phyloP scores from a whole-genome alignment of 2,797 vertebrate species.

The Melanotaenia boesemani region DNA sequence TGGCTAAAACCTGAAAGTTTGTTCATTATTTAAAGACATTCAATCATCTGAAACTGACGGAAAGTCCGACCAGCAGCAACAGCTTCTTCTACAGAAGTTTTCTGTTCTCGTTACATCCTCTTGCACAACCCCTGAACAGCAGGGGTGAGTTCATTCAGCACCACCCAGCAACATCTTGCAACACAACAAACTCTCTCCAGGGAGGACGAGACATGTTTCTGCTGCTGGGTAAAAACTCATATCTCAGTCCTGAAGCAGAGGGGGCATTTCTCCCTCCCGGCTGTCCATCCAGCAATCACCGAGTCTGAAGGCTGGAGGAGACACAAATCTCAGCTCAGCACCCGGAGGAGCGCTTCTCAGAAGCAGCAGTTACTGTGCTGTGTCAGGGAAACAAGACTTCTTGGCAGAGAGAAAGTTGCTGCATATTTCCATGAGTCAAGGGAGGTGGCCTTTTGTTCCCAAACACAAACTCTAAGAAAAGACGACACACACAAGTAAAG shows the following conservation, averaged over 20 bases:
- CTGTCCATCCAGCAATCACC: conserved; percentile 22
- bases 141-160: conserved; percentile 53
- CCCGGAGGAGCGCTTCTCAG: not conserved
- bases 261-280: not conserved
- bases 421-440: conserved; percentile 56
- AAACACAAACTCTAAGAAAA: conserved; percentile 57
- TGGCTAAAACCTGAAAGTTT: no score
- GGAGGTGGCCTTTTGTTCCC: conserved; percentile 70
- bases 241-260: conserved; percentile 8
- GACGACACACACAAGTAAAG: no score
- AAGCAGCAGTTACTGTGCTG: conserved; percentile 9
- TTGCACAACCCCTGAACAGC: conserved; percentile 73
- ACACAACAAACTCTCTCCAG: no score
- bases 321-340: conserved; percentile 5
- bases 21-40: no score
- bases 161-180: conserved; percentile 68
- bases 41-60: no score
- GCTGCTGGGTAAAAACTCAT: conserved; percentile 2
- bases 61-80: conserved; percentile 10
- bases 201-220: conserved; percentile 23
- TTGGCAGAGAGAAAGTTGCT: conserved; percentile 9
- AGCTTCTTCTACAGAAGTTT: no score
- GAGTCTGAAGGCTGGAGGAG: conserved; percentile 11
- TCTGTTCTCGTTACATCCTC: conserved; percentile 16
- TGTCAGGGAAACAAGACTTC: conserved; percentile 10